A percentile compares a stretch with the other conserved stretches of the same genome.
These are phyloP conservation scores for Coecobrya sp. DNA, from an alignment of 2,888 invertebrate species.

Conservation along the genomic window DNA sequence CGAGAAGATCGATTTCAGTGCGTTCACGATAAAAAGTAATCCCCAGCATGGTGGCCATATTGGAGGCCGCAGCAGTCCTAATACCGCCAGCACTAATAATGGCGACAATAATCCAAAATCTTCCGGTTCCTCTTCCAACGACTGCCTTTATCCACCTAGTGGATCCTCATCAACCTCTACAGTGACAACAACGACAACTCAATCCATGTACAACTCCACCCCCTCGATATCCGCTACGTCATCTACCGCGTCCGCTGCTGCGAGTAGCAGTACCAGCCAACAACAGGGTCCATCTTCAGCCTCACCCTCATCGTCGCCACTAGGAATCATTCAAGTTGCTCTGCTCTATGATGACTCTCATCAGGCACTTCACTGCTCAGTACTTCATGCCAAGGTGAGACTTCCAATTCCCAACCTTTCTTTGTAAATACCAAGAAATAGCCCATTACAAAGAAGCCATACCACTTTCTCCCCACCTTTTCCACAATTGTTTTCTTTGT, in stretches of 20 bases:
- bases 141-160: constrained; percentile 66
- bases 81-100: constrained; percentile 10
- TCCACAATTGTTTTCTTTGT: not conserved
- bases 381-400: constrained; percentile 92
- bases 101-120: constrained; percentile 80
- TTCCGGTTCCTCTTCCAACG: constrained; percentile 80
- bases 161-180: constrained; percentile 53
- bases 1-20: constrained; percentile 58
- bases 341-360: constrained; percentile 93
- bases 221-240: constrained; percentile 70
- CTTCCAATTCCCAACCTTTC: not conserved
- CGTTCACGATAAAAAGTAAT: not conserved
- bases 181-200: constrained; percentile 47
- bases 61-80: not conserved
- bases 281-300: constrained; percentile 52
- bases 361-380: constrained; percentile 93
- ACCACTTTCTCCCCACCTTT: too few species aligned
- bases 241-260: constrained; percentile 43
- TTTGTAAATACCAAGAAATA: not conserved
- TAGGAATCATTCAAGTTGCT: constrained; percentile 92
- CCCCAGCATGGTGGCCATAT: not conserved
- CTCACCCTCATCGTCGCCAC: constrained; percentile 82
- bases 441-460: too few species aligned
- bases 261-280: constrained; percentile 46
- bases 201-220: constrained; percentile 34